Percentiles rank a stretch among this genome's conserved stretches.
Conservation (phyloP, 2,888 invertebrate species). For the Heteropelma amictum region DNA sequence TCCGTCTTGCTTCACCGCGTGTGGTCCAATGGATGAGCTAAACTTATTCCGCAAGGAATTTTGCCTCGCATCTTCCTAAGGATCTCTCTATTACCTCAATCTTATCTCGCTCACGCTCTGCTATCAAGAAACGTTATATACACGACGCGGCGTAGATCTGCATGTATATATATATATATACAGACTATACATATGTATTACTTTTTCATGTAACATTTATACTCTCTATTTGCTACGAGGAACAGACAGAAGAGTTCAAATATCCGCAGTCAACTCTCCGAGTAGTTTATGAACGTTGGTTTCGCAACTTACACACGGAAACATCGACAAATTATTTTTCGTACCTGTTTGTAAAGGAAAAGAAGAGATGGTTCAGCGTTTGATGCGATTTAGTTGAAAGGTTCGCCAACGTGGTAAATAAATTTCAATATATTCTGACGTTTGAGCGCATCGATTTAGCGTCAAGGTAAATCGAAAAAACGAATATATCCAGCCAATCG, state of each 20-base stretch:
- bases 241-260: conserved; percentile 13
- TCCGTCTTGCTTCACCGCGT: conserved; percentile 44
- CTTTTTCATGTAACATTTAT: conserved; percentile 18
- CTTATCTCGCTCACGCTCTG: conserved; percentile 33
- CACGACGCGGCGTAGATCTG: conserved; percentile 5
- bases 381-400: no score
- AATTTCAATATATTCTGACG: not conserved
- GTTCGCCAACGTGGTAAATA: not conserved
- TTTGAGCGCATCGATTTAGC: not conserved
- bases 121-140: conserved; percentile 1
- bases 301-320: not conserved
- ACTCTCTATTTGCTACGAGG: conserved; percentile 26
- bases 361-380: no score
- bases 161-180: conserved; percentile 12
- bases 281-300: not conserved
- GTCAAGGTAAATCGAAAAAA: no score
- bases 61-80: conserved; percentile 61
- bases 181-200: not conserved
- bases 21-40: conserved; percentile 26
- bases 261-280: not conserved
- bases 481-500: no score
- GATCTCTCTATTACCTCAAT: conserved; percentile 60
- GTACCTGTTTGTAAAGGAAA: not conserved
- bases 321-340: not conserved
- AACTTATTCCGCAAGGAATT: conserved; percentile 67